These are phyloP conservation scores for Atethmia centrago DNA, from an alignment of 2,888 invertebrate genomes.

Conservation along the genomic window DNA sequence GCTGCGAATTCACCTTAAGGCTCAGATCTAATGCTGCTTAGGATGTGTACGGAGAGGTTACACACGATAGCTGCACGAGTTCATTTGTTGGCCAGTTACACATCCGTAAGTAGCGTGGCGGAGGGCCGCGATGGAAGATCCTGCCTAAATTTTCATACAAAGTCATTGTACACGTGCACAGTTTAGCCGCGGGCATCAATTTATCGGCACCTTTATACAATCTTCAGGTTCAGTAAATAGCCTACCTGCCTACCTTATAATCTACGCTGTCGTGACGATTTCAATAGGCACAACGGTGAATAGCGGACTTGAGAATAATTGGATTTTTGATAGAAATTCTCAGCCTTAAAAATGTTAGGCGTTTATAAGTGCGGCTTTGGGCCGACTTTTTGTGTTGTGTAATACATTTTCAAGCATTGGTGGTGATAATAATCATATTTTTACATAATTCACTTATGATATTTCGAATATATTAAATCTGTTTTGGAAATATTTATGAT, in stretches of 20 bases:
- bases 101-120: not conserved
- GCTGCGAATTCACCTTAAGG: too few relatives aligned
- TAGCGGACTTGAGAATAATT: constrained; percentile 52
- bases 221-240: constrained; percentile 41
- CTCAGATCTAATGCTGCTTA: not conserved
- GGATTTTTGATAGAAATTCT: constrained; percentile 56
- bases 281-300: constrained; percentile 47
- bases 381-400: constrained; percentile 18
- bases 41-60: not conserved
- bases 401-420: constrained; percentile 23
- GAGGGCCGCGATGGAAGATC: not conserved
- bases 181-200: not conserved
- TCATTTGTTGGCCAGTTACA: not conserved
- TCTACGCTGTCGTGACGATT: constrained; percentile 33
- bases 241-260: constrained; percentile 22
- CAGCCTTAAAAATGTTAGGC: constrained; percentile 33
- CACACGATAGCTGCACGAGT: too few relatives aligned
- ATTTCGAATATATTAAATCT: constrained; percentile 12
- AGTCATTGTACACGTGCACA: not conserved
- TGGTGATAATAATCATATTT: constrained; percentile 20
- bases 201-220: constrained; percentile 14
- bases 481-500: not conserved
- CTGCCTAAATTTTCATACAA: not conserved
- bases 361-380: constrained; percentile 24
- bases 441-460: not conserved